Percentiles rank a stretch among this genome's conserved stretches.
These are phyloP conservation scores for Muschampia plurimacula DNA, from an alignment of 2,888 invertebrate species.

Conservation along the genomic window DNA sequence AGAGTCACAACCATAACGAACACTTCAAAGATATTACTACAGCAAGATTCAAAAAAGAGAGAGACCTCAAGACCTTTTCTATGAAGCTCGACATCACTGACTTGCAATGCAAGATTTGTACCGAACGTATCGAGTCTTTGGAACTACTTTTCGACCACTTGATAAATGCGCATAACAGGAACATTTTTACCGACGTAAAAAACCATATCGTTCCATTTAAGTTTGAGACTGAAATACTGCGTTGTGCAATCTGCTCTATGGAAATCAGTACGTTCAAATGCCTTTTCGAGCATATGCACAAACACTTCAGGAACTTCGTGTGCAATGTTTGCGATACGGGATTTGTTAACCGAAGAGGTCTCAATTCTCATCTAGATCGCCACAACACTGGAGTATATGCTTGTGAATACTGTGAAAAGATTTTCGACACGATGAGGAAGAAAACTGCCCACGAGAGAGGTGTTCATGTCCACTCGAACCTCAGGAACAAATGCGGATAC, in stretches of 20 bases:
- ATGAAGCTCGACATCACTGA: constrained; percentile 57
- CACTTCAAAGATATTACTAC: constrained; percentile 47
- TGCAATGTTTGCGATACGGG: constrained; percentile 55
- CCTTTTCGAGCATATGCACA: constrained; percentile 56
- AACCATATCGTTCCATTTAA: constrained; percentile 55
- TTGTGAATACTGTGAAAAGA: constrained; percentile 71
- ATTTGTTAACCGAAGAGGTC: constrained; percentile 48
- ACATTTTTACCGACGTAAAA: constrained; percentile 44
- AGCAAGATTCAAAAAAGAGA: constrained; percentile 43
- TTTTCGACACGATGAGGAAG: constrained; percentile 59
- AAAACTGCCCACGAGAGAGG: constrained; percentile 52
- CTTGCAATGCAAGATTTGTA: constrained; percentile 54
- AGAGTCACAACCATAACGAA: constrained; percentile 51
- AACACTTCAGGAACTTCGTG: constrained; percentile 53
- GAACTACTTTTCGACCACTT: constrained; percentile 46
- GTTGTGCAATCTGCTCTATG: constrained; percentile 47
- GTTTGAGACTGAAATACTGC: constrained; percentile 48
- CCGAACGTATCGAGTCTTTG: constrained; percentile 31
- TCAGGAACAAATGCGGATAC: constrained; percentile 54
- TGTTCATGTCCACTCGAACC: constrained; percentile 61
- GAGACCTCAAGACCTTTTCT: constrained; percentile 46
- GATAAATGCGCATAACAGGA: constrained; percentile 44
- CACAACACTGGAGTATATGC: constrained; percentile 60
- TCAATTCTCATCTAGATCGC: constrained; percentile 48
- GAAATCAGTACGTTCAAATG: constrained; percentile 52